Base-by-base conservation (phyloP, 2,113 vertebrate species). In the Bettongia penicillata region DNA sequence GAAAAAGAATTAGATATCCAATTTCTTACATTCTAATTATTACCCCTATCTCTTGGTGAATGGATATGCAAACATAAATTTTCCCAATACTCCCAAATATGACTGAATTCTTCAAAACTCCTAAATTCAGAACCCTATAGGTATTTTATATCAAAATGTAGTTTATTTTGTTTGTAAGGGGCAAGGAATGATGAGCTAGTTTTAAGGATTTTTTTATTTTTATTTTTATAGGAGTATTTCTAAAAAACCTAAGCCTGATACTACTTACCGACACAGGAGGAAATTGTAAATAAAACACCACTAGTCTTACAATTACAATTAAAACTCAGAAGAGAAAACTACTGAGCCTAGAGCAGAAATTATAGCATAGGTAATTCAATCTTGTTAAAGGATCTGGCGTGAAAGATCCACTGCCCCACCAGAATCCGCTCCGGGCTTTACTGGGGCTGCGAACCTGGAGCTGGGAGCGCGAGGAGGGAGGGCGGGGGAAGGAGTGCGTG, bases 381-480 rank as follows among this genome's bases (percentile, higher is more conserved):
- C 16, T 95, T 52, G 93, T 94, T 90, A 53, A 91, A 90, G 53
- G 77, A 94, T 24, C 91, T 57, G 1, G 61, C n/a, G 7, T n/a
- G 31, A 95, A 96, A 4, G 0, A 93, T 97, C 96, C 96, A 47
- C 89, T 2, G 5, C 0, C 11, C n/a, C 90, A 37, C 90, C 31
- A 22, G 0, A 50, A 14, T 51, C 90, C 37, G 90, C 52, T 96
- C 96, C 98, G 94, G 95, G 96, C 96, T 97, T 98, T 98, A 43
- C 92, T 4, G 77, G 53, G 43, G 92, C 96, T 53, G 91, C 52
- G 90, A 48, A 49, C 16, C n/a, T 28, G 26, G 9, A 16, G 48
- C 43, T 0, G 5, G 22, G 48, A 47, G 2, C 14, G 95, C 10
- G 3, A 0, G 22, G 23, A 14, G 26, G 5, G 4, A 9, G 11